phyloP scores from a whole-genome alignment of 92 coral and sea anemone species.

The Galaxea fascicularis region DNA sequence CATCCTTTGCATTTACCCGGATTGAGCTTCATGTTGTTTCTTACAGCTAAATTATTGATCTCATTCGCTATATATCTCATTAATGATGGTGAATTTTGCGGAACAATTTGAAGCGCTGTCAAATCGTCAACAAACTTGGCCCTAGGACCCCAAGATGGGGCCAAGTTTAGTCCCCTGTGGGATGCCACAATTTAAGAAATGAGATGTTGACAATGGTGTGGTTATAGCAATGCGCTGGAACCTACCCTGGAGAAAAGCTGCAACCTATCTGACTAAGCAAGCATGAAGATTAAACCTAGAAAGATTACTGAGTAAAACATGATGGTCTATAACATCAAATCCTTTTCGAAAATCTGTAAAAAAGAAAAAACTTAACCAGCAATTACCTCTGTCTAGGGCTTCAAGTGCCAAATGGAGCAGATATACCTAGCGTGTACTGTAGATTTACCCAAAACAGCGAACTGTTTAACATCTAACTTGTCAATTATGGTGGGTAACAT shows the following conservation, averaged over 20 bases:
- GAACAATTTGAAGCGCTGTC: no score
- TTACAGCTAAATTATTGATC: no score
- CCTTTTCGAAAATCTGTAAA: constrained; percentile 27
- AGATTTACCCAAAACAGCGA: constrained; percentile 52
- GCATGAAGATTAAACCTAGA: neutral
- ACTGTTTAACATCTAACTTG: constrained; percentile 33
- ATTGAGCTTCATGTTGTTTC: no score
- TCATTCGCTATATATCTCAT: no score
- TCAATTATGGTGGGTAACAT: neutral
- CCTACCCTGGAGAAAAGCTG: neutral
- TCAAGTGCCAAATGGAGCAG: constrained; percentile 34
- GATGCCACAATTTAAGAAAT: no score
- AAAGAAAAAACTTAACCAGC: constrained; percentile 30
- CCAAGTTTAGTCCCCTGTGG: no score
- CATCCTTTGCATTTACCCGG: no score
- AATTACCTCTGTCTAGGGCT: constrained; percentile 28
- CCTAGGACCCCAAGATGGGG: no score
- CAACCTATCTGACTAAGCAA: neutral
- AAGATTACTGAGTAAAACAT: neutral
- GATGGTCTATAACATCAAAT: neutral
- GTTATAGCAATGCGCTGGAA: neutral
- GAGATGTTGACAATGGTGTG: no score
- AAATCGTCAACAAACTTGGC: no score
- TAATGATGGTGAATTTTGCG: no score
- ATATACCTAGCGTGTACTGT: constrained; percentile 30